A percentile compares a stretch with the other conserved stretches of the same genome.
Conservation (phyloP, 2,113 vertebrate species). For the Castor canadensis region DNA sequence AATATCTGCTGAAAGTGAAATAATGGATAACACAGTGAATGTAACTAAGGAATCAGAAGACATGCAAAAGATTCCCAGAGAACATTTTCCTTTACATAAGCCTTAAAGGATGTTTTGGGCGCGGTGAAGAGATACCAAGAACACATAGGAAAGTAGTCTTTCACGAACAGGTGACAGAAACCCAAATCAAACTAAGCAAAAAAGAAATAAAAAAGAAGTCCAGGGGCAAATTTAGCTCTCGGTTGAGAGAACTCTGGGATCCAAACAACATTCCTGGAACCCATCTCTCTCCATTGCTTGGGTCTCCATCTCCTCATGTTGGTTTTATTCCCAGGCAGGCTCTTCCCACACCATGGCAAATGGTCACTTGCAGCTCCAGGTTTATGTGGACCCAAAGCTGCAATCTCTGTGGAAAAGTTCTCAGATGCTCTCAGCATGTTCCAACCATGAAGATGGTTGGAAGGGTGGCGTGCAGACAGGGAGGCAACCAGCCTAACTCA, state of each 20-base stretch:
- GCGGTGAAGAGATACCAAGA: neutral
- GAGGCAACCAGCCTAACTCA: neutral
- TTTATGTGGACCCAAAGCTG: neutral
- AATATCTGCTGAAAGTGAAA: neutral
- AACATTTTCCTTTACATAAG: neutral
- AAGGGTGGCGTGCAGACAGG: neutral
- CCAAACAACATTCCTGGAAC: neutral
- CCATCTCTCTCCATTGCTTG: neutral
- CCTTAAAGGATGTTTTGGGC: neutral
- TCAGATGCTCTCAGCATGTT: neutral
- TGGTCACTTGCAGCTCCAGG: neutral
- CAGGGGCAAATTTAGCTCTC: neutral
- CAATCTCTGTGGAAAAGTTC: neutral
- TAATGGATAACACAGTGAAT: neutral
- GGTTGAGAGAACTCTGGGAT: neutral
- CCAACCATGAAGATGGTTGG: neutral
- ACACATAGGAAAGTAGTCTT: neutral
- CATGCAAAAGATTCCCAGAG: neutral
- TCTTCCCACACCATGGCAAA: neutral
- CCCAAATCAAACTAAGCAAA: neutral
- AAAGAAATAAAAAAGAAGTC: neutral
- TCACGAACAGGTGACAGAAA: slow-evolving; percentile 32
- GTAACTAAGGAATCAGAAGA: neutral
- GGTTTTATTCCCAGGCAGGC: neutral
- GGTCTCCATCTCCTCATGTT: neutral